Conservation (phyloP, 2,797 vertebrate genomes). For the Typhlichthys subterraneus region DNA sequence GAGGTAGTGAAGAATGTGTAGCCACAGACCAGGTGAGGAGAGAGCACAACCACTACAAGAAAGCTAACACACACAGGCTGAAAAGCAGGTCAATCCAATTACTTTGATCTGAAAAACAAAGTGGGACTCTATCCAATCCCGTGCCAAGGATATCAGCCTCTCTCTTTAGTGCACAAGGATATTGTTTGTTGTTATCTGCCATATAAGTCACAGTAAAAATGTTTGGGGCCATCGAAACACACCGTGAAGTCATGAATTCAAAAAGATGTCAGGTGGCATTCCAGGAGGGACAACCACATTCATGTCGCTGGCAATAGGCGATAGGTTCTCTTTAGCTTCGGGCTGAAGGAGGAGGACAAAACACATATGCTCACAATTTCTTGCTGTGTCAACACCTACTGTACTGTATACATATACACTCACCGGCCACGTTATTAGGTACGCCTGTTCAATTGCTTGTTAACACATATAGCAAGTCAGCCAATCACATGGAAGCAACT, state of each 20-base stretch:
- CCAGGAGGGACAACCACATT: constrained; percentile 35
- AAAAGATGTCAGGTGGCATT: constrained; percentile 37
- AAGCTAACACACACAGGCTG: constrained; percentile 49
- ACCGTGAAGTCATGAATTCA: no score
- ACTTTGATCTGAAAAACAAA: constrained; percentile 59
- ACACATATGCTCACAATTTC: constrained; percentile 6
- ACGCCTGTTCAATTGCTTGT: no score
- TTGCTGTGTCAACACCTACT: neutral
- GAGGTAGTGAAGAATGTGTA: constrained; percentile 1
- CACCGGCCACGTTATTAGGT: no score
- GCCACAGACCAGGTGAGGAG: constrained; percentile 30
- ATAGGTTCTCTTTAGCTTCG: no score
- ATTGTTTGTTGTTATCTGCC: no score
- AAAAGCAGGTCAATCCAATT: constrained; percentile 75
- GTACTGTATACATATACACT: no score
- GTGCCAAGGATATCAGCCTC: constrained; percentile 12
- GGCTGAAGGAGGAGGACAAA: constrained; percentile 2
- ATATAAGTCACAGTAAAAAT: no score
- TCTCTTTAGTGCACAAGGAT: constrained; percentile 2
- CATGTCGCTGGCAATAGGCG: neutral
- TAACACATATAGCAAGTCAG: no score
- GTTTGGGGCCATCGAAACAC: no score
- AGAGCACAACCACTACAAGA: constrained; percentile 51
- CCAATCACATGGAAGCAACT: no score
- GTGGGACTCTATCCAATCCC: constrained; percentile 36